phyloP scores from a whole-genome alignment of 30 jellyfish, hydroid and myxozoan genomes.

The Catostylus mosaicus region DNA sequence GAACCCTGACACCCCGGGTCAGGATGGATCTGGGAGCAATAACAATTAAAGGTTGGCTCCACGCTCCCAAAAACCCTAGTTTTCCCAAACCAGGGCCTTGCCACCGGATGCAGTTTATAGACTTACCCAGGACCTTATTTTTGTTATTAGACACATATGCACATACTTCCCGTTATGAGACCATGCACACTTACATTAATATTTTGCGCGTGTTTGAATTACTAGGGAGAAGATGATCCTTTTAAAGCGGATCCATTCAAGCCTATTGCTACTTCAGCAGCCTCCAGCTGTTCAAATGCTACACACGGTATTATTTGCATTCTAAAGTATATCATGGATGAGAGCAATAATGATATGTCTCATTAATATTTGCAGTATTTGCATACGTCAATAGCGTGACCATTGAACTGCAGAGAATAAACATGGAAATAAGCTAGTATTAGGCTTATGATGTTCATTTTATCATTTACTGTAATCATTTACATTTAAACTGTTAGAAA shows the following conservation, averaged over 20 bases:
- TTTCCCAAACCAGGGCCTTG: slow-evolving; percentile 9
- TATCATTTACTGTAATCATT: too few relatives aligned
- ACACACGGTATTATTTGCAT: not conserved
- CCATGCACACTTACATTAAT: too few relatives aligned
- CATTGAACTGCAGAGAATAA: too few relatives aligned
- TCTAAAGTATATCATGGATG: too few relatives aligned
- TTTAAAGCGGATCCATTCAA: slow-evolving; percentile 89
- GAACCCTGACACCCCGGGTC: slow-evolving; percentile 49
- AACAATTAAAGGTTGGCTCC: slow-evolving; percentile 58
- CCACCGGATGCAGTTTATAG: not conserved
- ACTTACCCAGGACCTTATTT: too few relatives aligned
- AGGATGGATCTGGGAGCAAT: slow-evolving; percentile 60
- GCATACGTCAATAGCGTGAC: too few relatives aligned
- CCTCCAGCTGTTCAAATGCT: slow-evolving; percentile 31
- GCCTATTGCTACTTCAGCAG: slow-evolving; percentile 69
- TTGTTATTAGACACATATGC: too few relatives aligned
- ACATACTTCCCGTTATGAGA: too few relatives aligned
- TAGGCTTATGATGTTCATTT: not conserved
- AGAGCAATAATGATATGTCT: too few relatives aligned
- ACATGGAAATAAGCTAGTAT: too few relatives aligned
- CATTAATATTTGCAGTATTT: not conserved
- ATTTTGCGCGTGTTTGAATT: not conserved
- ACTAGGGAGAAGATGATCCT: slow-evolving; percentile 83
- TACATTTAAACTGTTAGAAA: not conserved
- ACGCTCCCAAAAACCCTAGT: slow-evolving; percentile 41